Percentiles rank a stretch among this genome's conserved stretches.
Evolutionary conservation across 2,888 invertebrate genomes (phyloP).

Genomic region (Oeneis ivallda): DNA sequence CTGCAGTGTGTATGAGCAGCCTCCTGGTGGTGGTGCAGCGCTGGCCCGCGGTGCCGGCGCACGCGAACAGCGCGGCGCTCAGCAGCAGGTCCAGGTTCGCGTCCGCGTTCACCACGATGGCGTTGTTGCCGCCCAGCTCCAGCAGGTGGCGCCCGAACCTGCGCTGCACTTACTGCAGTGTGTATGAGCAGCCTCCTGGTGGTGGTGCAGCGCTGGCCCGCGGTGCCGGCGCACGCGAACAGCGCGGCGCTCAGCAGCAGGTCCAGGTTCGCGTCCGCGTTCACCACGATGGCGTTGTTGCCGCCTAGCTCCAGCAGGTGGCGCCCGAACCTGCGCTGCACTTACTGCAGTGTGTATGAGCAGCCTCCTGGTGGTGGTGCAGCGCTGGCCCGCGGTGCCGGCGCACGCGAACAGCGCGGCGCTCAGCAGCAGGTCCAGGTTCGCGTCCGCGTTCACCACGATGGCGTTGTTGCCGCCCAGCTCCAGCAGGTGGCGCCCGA

Average conservation of each 20-base stretch:
- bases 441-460: slow-evolving; percentile 95
- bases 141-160: slow-evolving; percentile 96
- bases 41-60: slow-evolving; percentile 98
- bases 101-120: slow-evolving; percentile 94
- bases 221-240: slow-evolving; percentile 98
- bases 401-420: slow-evolving; percentile 98
- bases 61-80: slow-evolving; percentile 96
- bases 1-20: slow-evolving; percentile 90
- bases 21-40: slow-evolving; percentile 97
- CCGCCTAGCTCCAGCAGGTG: slow-evolving; percentile 97
- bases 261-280: slow-evolving; percentile 95
- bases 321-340: slow-evolving; percentile 96
- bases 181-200: slow-evolving; percentile 94
- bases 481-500: slow-evolving; percentile 96
- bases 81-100: slow-evolving; percentile 97
- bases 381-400: slow-evolving; percentile 98
- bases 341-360: slow-evolving; percentile 92
- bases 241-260: slow-evolving; percentile 95
- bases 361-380: slow-evolving; percentile 95
- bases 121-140: slow-evolving; percentile 99
- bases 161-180: slow-evolving; percentile 92
- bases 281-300: slow-evolving; percentile 97
- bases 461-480: slow-evolving; percentile 99
- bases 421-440: slow-evolving; percentile 95
- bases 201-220: slow-evolving; percentile 98